Percentiles rank a stretch among this genome's conserved stretches.
Conservation (phyloP, 2,888 invertebrate species). For the Ennomos fuscantarius region DNA sequence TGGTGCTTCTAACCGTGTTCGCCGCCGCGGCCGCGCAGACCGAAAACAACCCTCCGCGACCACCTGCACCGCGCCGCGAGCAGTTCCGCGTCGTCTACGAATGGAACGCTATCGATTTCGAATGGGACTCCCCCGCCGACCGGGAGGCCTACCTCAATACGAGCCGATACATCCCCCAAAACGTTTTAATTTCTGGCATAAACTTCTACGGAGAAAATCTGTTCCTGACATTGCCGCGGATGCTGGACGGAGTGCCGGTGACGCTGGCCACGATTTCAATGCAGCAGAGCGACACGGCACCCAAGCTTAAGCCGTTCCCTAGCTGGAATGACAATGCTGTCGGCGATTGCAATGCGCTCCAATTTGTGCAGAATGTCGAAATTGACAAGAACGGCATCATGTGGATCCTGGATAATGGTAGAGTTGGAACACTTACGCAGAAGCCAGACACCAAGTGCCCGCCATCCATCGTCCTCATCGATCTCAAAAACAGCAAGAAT, state of each 20-base stretch:
- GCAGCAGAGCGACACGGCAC: slow-evolving; percentile 79
- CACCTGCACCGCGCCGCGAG: slow-evolving; percentile 68
- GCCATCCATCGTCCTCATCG: slow-evolving; percentile 88
- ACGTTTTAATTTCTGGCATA: slow-evolving; percentile 88
- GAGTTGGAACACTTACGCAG: slow-evolving; percentile 85
- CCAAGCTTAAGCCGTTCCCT: slow-evolving; percentile 88
- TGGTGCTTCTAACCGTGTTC: slow-evolving; percentile 62
- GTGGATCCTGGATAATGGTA: slow-evolving; percentile 89
- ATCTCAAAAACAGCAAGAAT: slow-evolving; percentile 86
- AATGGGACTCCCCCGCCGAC: slow-evolving; percentile 86
- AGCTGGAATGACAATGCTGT: slow-evolving; percentile 88
- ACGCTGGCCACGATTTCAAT: slow-evolving; percentile 87
- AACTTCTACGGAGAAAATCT: slow-evolving; percentile 88
- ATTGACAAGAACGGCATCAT: slow-evolving; percentile 89
- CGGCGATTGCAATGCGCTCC: slow-evolving; percentile 88
- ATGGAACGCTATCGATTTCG: slow-evolving; percentile 89
- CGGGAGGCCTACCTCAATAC: slow-evolving; percentile 82
- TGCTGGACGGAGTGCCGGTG: slow-evolving; percentile 89
- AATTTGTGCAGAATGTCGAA: slow-evolving; percentile 91
- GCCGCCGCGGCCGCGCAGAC: slow-evolving; percentile 75
- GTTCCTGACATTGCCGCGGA: slow-evolving; percentile 89
- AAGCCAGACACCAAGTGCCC: slow-evolving; percentile 85
- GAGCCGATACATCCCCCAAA: slow-evolving; percentile 87
- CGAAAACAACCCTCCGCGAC: slow-evolving; percentile 58
- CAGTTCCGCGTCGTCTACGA: slow-evolving; percentile 89